Evolutionary conservation across 2,888 invertebrate species (phyloP).

Genomic region (Lypha dubia): DNA sequence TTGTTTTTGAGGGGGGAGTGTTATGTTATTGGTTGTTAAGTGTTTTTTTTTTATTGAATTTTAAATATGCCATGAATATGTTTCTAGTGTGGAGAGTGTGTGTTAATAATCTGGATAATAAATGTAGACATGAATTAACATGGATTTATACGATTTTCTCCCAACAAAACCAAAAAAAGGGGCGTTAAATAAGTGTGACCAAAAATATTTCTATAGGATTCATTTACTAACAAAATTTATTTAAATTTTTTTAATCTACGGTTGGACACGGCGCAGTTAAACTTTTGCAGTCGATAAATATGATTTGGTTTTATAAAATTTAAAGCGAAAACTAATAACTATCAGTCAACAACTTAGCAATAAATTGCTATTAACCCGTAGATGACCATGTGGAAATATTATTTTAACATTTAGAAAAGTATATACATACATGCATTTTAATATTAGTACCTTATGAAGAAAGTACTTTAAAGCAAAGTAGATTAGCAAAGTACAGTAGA

Average conservation of each 20-base stretch:
- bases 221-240: constrained; percentile 26
- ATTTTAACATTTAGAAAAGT: too few species aligned
- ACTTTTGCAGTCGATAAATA: not conserved
- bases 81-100: not conserved
- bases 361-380: too few species aligned
- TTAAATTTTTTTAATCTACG: constrained; percentile 8
- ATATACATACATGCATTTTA: too few species aligned
- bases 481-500: too few species aligned
- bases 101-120: constrained; percentile 54
- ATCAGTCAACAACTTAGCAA: too few species aligned
- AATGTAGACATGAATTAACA: constrained; percentile 47
- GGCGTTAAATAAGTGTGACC: constrained; percentile 35
- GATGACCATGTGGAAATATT: too few species aligned
- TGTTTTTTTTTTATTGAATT: constrained; percentile 56
- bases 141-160: constrained; percentile 36
- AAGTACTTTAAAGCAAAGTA: too few species aligned
- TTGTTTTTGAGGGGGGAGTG: not conserved
- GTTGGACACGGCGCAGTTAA: not conserved
- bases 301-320: too few species aligned
- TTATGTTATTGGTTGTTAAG: constrained; percentile 9
- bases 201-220: constrained; percentile 37
- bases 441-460: too few species aligned
- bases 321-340: too few species aligned
- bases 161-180: constrained; percentile 5
- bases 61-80: constrained; percentile 54